These are phyloP conservation scores for Antedon mediterranea DNA, from an alignment of 53 echinoderm and acorn worm species.

Conservation along the genomic window DNA sequence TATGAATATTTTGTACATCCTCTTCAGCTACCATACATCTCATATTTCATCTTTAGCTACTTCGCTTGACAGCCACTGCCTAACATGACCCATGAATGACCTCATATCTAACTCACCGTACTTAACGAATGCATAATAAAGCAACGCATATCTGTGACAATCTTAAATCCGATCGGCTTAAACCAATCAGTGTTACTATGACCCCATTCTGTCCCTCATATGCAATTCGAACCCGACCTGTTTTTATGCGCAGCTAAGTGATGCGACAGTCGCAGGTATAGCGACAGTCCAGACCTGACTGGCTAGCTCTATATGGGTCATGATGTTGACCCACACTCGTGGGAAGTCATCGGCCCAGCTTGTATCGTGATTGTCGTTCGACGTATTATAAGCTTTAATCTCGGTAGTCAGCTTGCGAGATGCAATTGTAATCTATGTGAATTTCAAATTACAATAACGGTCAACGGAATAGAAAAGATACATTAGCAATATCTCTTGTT, in stretches of 20 bases:
- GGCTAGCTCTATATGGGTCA: not conserved
- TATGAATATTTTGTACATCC: not conserved
- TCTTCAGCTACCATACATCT: not conserved
- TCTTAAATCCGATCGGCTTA: not conserved
- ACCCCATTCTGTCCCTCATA: not conserved
- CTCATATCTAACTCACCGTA: not conserved
- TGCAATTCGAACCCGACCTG: not conserved
- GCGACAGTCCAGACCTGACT: not conserved
- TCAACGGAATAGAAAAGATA: not conserved
- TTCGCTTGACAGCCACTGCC: not conserved
- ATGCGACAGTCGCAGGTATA: not conserved
- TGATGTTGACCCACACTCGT: not conserved
- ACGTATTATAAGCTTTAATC: not conserved
- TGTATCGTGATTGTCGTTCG: not conserved
- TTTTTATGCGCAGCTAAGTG: not conserved
- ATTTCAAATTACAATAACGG: not conserved
- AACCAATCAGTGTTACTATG: not conserved
- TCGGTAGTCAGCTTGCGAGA: not conserved
- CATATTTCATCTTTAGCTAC: not conserved
- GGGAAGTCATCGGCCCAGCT: not conserved
- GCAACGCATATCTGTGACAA: not conserved
- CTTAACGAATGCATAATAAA: not conserved
- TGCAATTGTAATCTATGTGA: not conserved
- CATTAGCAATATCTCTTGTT: not conserved
- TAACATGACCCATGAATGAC: not conserved